These are phyloP conservation scores for Temnothorax rugatulus DNA, from an alignment of 2,888 invertebrate genomes.

Conservation along the genomic window DNA sequence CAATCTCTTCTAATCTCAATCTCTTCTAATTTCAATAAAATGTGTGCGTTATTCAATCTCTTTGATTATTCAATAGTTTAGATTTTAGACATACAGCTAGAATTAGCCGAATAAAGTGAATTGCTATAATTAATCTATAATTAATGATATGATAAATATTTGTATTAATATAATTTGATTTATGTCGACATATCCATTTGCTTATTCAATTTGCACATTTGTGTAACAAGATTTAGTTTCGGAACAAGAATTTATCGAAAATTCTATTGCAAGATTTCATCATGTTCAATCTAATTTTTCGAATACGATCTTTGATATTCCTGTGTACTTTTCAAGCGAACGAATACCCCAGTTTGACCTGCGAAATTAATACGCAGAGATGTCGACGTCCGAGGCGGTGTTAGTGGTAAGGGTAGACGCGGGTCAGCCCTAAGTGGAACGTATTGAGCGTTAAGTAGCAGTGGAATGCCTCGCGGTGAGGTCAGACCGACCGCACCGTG, in stretches of 20 bases:
- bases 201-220: slow-evolving; percentile 1
- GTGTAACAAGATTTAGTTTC: background rate
- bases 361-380: slow-evolving; percentile 61
- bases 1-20: background rate
- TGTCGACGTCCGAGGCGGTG: slow-evolving; percentile 7
- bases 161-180: background rate
- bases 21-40: background rate
- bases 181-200: background rate
- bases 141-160: background rate
- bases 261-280: background rate
- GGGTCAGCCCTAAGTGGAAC: slow-evolving; percentile 81
- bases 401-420: slow-evolving; percentile 59
- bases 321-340: background rate
- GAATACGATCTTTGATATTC: background rate
- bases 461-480: slow-evolving; percentile 75
- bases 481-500: slow-evolving; percentile 67
- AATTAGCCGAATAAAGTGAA: background rate
- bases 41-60: background rate
- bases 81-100: background rate
- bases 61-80: background rate
- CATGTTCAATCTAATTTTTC: background rate
- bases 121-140: background rate
- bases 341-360: background rate
- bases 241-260: background rate
- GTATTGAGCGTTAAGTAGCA: slow-evolving; percentile 80